phyloP scores from a whole-genome alignment of 2,113 vertebrate genomes.

The Hystrix brachyura region DNA sequence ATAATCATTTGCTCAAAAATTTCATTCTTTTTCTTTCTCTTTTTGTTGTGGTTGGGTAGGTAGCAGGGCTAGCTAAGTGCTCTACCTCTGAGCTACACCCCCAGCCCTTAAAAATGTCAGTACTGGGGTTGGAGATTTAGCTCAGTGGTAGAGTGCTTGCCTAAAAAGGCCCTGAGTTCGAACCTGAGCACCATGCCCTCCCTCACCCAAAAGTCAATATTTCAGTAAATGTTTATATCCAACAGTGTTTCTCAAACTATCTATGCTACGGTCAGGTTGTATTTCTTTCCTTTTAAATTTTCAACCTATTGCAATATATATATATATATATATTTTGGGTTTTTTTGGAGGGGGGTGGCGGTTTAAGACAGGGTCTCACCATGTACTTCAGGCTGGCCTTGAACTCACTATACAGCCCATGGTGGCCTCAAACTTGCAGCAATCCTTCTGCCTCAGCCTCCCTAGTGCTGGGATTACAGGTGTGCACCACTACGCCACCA shows the following conservation, averaged over 20 bases:
- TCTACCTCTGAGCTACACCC: neutral
- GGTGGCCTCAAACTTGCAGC: neutral
- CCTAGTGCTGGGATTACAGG: neutral
- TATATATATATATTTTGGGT: too few species aligned
- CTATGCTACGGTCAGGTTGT: neutral
- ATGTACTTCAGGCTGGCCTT: neutral
- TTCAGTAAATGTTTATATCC: conserved; percentile 45
- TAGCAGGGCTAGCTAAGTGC: neutral
- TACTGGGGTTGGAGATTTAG: too few species aligned
- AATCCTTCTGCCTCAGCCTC: neutral
- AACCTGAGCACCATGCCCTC: too few species aligned
- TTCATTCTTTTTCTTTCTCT: neutral
- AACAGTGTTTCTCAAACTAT: neutral
- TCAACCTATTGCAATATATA: neutral
- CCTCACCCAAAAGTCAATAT: neutral
- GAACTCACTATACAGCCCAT: neutral
- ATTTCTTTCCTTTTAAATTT: conserved; percentile 36
- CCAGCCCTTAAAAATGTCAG: neutral
- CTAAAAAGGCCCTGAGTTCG: too few species aligned
- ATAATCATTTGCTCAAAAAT: conserved; percentile 26
- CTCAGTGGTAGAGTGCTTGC: too few species aligned
- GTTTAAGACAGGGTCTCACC: neutral
- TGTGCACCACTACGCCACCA: neutral
- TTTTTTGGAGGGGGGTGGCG: too few species aligned
- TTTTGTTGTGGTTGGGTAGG: neutral